phyloP scores from a whole-genome alignment of 2,797 vertebrate species.

The Fringilla coelebs region DNA sequence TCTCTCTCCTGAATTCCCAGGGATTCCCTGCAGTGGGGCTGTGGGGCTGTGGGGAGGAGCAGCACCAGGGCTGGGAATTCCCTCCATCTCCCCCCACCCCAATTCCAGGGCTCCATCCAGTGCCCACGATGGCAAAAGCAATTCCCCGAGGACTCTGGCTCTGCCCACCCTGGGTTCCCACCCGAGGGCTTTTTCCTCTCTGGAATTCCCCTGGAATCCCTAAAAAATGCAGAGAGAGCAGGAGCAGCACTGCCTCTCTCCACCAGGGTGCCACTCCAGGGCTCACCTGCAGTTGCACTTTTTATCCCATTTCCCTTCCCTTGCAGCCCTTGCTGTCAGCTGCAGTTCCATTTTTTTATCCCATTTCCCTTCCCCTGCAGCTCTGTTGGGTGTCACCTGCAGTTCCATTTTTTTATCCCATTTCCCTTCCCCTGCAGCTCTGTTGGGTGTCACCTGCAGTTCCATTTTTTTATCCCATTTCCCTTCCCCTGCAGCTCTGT shows the following conservation, averaged over 20 bases:
- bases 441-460: too few species aligned
- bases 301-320: too few species aligned
- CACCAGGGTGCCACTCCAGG: background rate
- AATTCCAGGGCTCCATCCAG: background rate
- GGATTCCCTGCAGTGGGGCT: too few species aligned
- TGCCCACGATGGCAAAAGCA: background rate
- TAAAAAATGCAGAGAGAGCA: background rate
- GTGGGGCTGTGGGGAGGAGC: fast-evolving
- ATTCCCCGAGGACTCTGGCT: background rate
- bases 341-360: too few species aligned
- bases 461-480: too few species aligned
- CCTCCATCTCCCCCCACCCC: fast-evolving
- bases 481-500: too few species aligned
- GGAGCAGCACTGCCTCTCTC: background rate
- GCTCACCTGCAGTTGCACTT: background rate
- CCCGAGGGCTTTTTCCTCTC: fast-evolving
- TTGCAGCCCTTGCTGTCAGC: too few species aligned
- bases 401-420: background rate
- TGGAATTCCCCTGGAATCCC: background rate
- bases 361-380: too few species aligned
- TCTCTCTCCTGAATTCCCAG: background rate
- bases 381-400: background rate
- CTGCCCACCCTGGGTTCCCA: fast-evolving
- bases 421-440: too few species aligned
- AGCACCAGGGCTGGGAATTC: background rate